Evolutionary conservation across 1,140 invertebrate species (phyloP), one percentile per base, ranked within the genome.

Genomic region (Calephelis virginiensis): DNA sequence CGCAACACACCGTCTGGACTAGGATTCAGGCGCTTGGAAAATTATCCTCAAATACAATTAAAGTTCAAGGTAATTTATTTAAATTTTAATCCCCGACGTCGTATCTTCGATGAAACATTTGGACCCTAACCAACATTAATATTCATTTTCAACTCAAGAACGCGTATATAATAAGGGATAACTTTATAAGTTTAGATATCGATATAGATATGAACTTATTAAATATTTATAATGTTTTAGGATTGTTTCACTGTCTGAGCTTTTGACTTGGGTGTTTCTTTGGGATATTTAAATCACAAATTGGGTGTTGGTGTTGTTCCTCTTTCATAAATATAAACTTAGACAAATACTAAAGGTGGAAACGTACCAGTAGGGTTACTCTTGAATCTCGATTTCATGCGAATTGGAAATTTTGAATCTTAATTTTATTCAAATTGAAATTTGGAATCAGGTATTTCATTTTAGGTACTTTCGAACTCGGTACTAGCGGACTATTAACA

Each of bases 31-130:
- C 83, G 80, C 83, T 82, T 77, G 86, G 86, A 90, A 90, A 90
- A 90, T 90, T 88, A 87, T 88, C 72, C 76, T 81, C 76, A 83
- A 90, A 90, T 85, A 87, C 83, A 88, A 90, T 90, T 90, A 89
- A 85, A 88, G 75, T 83, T 80, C 86, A 86, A 89, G 78, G 80
- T 78, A 83, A 90, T 88, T 90, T 86, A 86, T 89, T 86, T 88
- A 85, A 89, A 88, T 88, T 86, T 86, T 82, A 86, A 86, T 83
- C 80, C 78, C 63, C 74, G 67, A 77, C 75, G 75, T 73, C 71
- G 72, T 78, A 77, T 83, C 82, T 82, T 64, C 64, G 59, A 66
- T 61, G 64, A 60, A 64, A 61, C 64, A 66, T 66, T 66, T 66
- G 64, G 53, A 60, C 46, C 59, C 64, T 64, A 28, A 64, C 48